Percentiles rank a stretch among this genome's conserved stretches.
These are phyloP conservation scores for Spongilla lacustris DNA, from an alignment of 37 sponge, comb jelly and placozoan species.

Conservation along the genomic window DNA sequence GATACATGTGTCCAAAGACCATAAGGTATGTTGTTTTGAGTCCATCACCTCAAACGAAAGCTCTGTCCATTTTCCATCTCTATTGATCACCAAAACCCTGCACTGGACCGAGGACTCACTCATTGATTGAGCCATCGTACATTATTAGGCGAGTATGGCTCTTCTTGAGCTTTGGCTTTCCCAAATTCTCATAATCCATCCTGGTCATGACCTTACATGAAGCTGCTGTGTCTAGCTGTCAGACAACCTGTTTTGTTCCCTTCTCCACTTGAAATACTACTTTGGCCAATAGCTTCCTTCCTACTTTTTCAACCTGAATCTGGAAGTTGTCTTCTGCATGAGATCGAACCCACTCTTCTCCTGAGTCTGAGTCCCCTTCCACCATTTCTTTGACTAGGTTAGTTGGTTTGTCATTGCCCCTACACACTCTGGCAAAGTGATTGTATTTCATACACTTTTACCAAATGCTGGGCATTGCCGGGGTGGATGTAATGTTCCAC, in stretches of 20 bases:
- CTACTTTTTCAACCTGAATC: not conserved
- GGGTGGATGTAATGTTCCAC: not conserved
- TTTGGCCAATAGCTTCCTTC: not conserved
- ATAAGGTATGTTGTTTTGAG: not conserved
- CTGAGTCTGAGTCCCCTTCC: not conserved
- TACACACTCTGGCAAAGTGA: not conserved
- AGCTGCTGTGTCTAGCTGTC: not conserved
- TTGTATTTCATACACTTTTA: not conserved
- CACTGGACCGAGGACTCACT: not conserved
- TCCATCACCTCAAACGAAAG: constrained; percentile 11
- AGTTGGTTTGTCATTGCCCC: not conserved
- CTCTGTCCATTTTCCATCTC: not conserved
- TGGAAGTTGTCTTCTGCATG: not conserved
- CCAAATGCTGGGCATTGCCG: not conserved
- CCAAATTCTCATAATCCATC: not conserved
- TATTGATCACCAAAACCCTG: not conserved
- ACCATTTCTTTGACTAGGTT: not conserved
- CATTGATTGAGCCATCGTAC: not conserved
- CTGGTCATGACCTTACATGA: not conserved
- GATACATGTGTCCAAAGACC: constrained; percentile 5
- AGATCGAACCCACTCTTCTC: not conserved
- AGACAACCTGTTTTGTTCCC: not conserved
- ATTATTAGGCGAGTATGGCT: not conserved
- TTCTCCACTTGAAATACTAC: not conserved
- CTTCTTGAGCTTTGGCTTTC: not conserved